These are phyloP conservation scores for Phataginus tetradactyla DNA, from an alignment of 2,797 vertebrate species.

Conservation along the genomic window DNA sequence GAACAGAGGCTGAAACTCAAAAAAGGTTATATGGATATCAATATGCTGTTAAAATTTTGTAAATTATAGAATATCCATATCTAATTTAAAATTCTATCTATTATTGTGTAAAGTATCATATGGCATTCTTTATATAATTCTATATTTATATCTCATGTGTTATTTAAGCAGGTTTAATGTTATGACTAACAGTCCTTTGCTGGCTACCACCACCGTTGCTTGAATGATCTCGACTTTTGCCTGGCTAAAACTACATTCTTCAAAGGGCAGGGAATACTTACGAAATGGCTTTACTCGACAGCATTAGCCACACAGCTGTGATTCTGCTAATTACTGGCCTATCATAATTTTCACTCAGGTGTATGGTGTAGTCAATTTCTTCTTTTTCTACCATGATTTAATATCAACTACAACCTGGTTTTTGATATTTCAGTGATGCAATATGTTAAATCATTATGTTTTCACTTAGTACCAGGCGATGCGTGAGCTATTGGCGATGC, in stretches of 20 bases:
- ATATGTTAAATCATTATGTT: not conserved
- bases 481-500: not conserved
- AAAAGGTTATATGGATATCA: conserved; percentile 51
- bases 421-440: not conserved
- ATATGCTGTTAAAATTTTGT: conserved; percentile 44
- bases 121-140: not conserved
- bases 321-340: not conserved
- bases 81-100: not conserved
- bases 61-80: not conserved
- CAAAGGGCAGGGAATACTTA: not conserved
- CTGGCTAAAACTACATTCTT: not conserved
- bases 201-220: not conserved
- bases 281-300: not conserved
- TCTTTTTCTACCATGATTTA: not conserved
- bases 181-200: not conserved
- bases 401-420: not conserved
- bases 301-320: not conserved
- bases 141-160: not conserved
- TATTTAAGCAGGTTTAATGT: conserved; percentile 12
- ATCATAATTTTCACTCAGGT: not conserved
- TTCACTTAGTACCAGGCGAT: not conserved
- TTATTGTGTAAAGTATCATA: not conserved
- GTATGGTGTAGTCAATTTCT: not conserved
- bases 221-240: not conserved
- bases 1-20: conserved; percentile 40